These are phyloP conservation scores for Upupa epops DNA, from an alignment of 2,113 vertebrate genomes.

Conservation along the genomic window DNA sequence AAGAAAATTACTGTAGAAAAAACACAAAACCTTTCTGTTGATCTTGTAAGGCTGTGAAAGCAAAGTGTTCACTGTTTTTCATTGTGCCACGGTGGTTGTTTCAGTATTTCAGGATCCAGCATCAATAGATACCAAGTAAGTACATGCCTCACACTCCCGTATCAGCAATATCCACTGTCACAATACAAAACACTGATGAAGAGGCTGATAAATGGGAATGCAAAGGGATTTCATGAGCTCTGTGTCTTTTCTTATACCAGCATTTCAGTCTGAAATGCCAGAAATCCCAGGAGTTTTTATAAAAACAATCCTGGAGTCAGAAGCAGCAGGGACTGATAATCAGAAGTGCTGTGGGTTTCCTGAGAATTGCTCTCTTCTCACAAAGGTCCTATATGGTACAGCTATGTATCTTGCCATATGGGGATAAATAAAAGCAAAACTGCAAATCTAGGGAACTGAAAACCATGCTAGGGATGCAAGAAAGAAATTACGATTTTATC, in stretches of 20 bases:
- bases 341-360: background rate
- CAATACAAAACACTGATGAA: background rate
- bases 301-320: background rate
- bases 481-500: background rate
- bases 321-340: background rate
- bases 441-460: background rate
- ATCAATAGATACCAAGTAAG: background rate
- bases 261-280: background rate
- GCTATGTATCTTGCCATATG: background rate
- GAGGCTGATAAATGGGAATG: background rate
- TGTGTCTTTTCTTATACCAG: background rate
- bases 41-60: background rate
- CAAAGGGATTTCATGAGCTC: background rate
- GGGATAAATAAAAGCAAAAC: constrained; percentile 1
- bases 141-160: background rate
- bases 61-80: background rate
- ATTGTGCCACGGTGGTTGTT: background rate
- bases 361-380: background rate
- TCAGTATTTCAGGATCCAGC: background rate
- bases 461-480: background rate
- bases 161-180: background rate
- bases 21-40: background rate
- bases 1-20: constrained; percentile 3
- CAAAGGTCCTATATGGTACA: background rate
- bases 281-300: background rate